Evolutionary conservation across 2,113 vertebrate genomes (phyloP), one percentile per base, ranked within the genome.

Genomic region (Ivindomyrus marchei): DNA sequence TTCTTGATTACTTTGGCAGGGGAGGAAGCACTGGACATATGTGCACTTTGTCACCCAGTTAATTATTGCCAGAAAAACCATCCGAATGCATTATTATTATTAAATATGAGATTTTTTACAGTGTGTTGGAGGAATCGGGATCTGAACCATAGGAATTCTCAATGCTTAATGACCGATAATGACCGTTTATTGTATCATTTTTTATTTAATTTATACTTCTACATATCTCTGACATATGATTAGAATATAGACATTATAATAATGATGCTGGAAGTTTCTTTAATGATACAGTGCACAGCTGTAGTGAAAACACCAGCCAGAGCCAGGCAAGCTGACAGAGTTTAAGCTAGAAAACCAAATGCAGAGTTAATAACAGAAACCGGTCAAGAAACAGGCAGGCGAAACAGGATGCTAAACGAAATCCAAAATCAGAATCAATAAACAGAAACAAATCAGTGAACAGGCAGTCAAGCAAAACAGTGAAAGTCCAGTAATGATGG

Each of bases 1-100:
- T 91, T 94, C 92, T 91, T 93, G 94, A 95, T 95, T 94, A 92
- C 92, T 93, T 93, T 93, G 93, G 92, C 94, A 93, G 92, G 85
- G 88, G 88, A 91, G 90, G 92, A 92, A 94, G 91, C 93, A 90
- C 88, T 56, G 89, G 77, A 90, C 88, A 88, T 86, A 53, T 88
- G 89, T 70, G 45, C 24, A 49, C 46, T 74, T 88, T 70, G 47
- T 56, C 87, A 88, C 45, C 45, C n/a, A 74, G 53, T 66, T n/a
- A 85, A 31, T 88, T 89, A 89, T 83, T 53, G 47, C 27, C 47
- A 70, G 77, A 88, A 58, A 88, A 88, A 74, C 27, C 62, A 49
- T 77, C 58, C 66, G 46, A 77, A 89, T 50, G 70, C n/a, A 52
- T 27, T 74, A 49, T 83, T 52, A 19, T 89, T 52, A 80, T 83